These are phyloP conservation scores for Lutjanus campechanus DNA, from an alignment of 2,797 vertebrate species.

Conservation along the genomic window DNA sequence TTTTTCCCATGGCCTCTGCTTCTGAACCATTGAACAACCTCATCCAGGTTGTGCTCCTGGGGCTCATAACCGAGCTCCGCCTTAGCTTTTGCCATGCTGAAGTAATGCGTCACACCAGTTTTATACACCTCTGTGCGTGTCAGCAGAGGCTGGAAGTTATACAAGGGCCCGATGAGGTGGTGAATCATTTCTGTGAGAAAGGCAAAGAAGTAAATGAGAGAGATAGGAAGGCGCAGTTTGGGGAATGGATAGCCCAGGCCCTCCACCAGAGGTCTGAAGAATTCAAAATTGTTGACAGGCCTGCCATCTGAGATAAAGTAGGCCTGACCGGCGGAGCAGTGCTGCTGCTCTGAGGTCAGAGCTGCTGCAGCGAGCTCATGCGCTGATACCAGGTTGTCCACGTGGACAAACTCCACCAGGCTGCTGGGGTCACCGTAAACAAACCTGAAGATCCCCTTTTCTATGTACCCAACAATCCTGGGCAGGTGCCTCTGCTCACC, in stretches of 20 bases:
- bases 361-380: constrained; percentile 90
- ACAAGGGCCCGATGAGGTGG: constrained; percentile 85
- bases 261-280: constrained; percentile 94
- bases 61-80: constrained; percentile 91
- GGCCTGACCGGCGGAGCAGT: constrained; percentile 91
- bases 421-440: constrained; percentile 90
- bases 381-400: constrained; percentile 93
- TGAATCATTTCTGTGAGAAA: constrained; percentile 92
- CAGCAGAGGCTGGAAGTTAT: constrained; percentile 96
- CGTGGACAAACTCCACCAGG: constrained; percentile 95
- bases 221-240: constrained; percentile 87
- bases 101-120: constrained; percentile 95
- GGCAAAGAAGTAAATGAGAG: constrained; percentile 90
- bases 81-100: constrained; percentile 92
- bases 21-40: constrained; percentile 93
- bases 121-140: constrained; percentile 96
- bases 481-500: constrained; percentile 96
- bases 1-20: constrained; percentile 86
- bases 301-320: constrained; percentile 96
- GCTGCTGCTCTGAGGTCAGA: constrained; percentile 81
- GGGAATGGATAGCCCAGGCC: constrained; percentile 94
- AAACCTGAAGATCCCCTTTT: constrained; percentile 92
- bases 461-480: constrained; percentile 91
- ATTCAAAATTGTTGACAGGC: constrained; percentile 97
- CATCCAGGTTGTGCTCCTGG: constrained; percentile 85